These are phyloP conservation scores for Carposina sasakii DNA, from an alignment of 1,140 invertebrate species.

Conservation along the genomic window DNA sequence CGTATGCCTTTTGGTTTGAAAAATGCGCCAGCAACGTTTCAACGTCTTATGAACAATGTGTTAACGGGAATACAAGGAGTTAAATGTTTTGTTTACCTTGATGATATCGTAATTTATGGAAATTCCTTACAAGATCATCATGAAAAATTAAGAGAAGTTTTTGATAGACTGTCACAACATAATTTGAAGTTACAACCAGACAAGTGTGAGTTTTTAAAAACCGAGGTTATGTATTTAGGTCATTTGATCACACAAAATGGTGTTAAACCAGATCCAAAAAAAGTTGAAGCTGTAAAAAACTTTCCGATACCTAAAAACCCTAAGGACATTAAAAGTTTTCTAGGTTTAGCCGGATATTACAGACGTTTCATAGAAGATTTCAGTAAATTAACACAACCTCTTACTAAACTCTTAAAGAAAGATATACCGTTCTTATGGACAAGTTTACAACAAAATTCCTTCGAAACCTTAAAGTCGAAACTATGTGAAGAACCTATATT, in stretches of 20 bases:
- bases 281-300: slow-evolving; percentile 24
- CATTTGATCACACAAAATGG: slow-evolving; percentile 1
- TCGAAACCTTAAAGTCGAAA: slow-evolving; percentile 9
- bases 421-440: slow-evolving; percentile 9
- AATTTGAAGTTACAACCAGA: slow-evolving; percentile 34
- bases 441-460: slow-evolving; percentile 6
- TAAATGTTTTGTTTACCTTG: slow-evolving; percentile 41
- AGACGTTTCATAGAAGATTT: slow-evolving; percentile 23
- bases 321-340: slow-evolving; percentile 27
- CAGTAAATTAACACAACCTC: slow-evolving; percentile 24
- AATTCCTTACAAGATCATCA: slow-evolving; percentile 27
- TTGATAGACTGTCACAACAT: slow-evolving; percentile 22
- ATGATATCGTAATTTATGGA: slow-evolving; percentile 36
- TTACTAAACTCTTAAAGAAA: slow-evolving; percentile 22
- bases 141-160: slow-evolving; percentile 23
- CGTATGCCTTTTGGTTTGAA: slow-evolving; percentile 21
- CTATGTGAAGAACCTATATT: slow-evolving; percentile 11
- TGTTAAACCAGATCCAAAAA: slow-evolving; percentile 25
- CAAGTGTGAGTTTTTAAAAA: slow-evolving; percentile 36
- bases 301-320: slow-evolving; percentile 24
- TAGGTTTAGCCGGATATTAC: slow-evolving; percentile 23
- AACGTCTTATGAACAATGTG: slow-evolving; percentile 36
- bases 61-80: slow-evolving; percentile 29
- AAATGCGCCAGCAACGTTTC: slow-evolving; percentile 9
- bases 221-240: slow-evolving; percentile 16